phyloP scores from a whole-genome alignment of 2,113 vertebrate genomes.

The Phoenicopterus ruber region DNA sequence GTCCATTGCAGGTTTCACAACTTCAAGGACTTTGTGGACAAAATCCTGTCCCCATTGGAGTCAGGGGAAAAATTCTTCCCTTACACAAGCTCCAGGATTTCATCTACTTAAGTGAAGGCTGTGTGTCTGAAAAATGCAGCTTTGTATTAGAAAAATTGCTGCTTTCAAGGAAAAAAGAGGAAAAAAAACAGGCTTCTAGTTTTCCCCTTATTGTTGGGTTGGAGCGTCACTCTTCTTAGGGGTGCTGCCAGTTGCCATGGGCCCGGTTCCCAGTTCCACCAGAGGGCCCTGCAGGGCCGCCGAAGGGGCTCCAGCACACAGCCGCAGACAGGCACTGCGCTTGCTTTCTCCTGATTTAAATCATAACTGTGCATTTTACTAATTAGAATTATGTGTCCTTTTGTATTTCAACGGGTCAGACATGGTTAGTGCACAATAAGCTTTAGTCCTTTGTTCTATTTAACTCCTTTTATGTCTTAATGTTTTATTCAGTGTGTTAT shows the following conservation, averaged over 20 bases:
- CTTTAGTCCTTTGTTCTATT: slow-evolving; percentile 26
- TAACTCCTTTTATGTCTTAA: slow-evolving; percentile 57
- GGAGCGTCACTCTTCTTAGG: not conserved
- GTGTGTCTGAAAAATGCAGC: not conserved
- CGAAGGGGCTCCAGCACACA: not conserved
- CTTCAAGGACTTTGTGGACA: not conserved
- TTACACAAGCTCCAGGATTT: not conserved
- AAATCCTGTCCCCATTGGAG: not conserved
- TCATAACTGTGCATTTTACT: slow-evolving; percentile 31
- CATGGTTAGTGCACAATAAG: slow-evolving; percentile 5
- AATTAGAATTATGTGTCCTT: slow-evolving; percentile 47
- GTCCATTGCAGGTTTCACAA: not conserved
- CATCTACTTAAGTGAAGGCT: not conserved
- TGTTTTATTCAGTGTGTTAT: slow-evolving; percentile 65
- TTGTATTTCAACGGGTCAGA: slow-evolving; percentile 49
- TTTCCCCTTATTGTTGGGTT: not conserved
- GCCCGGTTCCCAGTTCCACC: slow-evolving; percentile 58
- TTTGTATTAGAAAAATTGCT: not conserved
- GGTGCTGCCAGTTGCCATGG: not conserved
- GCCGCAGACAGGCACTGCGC: not conserved
- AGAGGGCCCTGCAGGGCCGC: slow-evolving; percentile 80
- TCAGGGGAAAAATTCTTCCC: not conserved
- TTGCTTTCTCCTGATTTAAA: not conserved
- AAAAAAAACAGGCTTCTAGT: not conserved
- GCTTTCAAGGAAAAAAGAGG: not conserved